Evolutionary conservation across 1,140 invertebrate species (phyloP), one percentile per base, ranked within the genome.

Genomic region (Microplitis demolitor): DNA sequence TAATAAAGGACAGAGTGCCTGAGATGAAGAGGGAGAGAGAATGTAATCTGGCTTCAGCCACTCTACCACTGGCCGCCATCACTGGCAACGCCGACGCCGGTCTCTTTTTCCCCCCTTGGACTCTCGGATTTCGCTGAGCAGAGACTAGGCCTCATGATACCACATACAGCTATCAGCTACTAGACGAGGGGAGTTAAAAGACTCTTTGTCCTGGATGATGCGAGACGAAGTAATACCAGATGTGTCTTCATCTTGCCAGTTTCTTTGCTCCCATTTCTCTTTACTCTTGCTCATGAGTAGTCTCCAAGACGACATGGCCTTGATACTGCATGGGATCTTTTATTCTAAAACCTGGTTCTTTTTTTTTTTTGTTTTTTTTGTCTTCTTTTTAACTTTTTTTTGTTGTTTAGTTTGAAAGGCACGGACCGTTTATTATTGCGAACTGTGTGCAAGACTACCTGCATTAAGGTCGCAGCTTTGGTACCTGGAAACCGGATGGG

Each of bases 21-120:
- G 64, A 66, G 16, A 66, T 50, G 24, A 24, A 63, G 31, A 63
- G 33, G 11, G 33, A 63, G 61, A 69, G 71, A 71, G 73, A 63
- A 58, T 68, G 74, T 74, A 74, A 74, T 74, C 73, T 69, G 54
- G 72, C 61, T 72, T 76, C 24, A 66, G 13, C 8, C 60, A 66
- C 68, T 72, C 39, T 50, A 56, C 56, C 33, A 63, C 33, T 35
- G n/a, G 61, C 71, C 61, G 39, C 63, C 63, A 50, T 66, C 34
- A 35, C 31, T 53, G 31, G 58, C 33, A 24, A 64, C 68, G 68
- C 66, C 58, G 53, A 16, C 58, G 14, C 58, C 56, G 60, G 56
- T 73, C 72, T 68, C 71, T 70, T 61, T 34, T 50, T 58, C 74
- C 58, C 56, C 63, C 68, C 37, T 69, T 70, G 74, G 67, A 68